Base-by-base conservation (phyloP, 2,888 invertebrate species). In the Lasioglossum vierecki region DNA sequence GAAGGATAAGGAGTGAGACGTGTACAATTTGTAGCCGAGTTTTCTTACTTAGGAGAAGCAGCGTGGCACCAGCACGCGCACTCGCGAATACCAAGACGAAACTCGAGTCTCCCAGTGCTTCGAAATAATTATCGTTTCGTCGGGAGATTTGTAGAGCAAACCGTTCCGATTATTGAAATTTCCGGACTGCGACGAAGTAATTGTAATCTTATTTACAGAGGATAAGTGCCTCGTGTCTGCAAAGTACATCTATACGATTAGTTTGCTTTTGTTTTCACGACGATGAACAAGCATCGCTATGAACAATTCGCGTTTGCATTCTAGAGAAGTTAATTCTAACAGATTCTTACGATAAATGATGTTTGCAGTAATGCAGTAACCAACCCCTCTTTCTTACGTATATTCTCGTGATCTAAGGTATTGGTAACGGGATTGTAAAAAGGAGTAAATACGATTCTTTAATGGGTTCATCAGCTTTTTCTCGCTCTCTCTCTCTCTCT, bases 41-140 rank as follows among this genome's bases (percentile, higher is more conserved):
- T 89, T 88, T 85, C 90, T 76, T 80, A 83, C 88, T 88, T 82
- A 53, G 79, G 70, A 76, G 86, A 88, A 74, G 86, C 89, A 89
- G 71, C 80, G 75, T 74, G 63, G 66, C 76, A 76, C 18, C 63
- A 71, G 30, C 57, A 15, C 68, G 35, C 39, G 22, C 53, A 22
- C 53, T 35, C 53, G 35, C 72, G 49, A 44, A 46, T n/a, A 66
- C 44, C 63, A 86, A 86, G 82, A 82, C 82, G 79, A 76, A 75
- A 78, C 77, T 70, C 78, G 60, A 8, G n/a, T 75, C 79, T n/a
- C 68, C 41, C 77, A 66, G 79, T 41, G 22, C 57, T 39, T 57
- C 63, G 73, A 39, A 82, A 84, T 77, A 84, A 86, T 86, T 80
- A 86, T 80, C 77, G 86, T 82, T 86, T 79, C 66, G 78, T 76